Evolutionary conservation across 1,140 invertebrate species (phyloP).

Genomic region (Ptiloglossa arizonensis): DNA sequence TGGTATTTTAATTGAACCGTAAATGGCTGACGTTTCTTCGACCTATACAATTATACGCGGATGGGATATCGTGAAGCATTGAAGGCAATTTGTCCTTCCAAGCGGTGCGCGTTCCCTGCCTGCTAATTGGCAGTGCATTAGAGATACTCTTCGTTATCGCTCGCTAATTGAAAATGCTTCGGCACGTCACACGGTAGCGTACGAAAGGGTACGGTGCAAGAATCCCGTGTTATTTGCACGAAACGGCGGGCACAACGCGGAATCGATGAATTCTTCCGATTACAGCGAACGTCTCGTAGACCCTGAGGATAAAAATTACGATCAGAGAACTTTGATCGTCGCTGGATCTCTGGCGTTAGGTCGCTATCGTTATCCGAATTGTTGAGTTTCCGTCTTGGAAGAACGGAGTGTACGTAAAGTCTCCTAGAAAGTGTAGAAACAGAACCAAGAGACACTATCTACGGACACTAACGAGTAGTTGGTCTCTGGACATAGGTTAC

Average conservation of each 20-base stretch:
- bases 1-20: constrained; percentile 59
- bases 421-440: too few species aligned
- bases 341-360: too few species aligned
- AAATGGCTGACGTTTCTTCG: constrained; percentile 33
- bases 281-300: neutral
- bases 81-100: constrained; percentile 46
- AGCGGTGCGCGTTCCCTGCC: constrained; percentile 1
- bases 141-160: constrained; percentile 48
- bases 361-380: too few species aligned
- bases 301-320: neutral
- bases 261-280: constrained; percentile 15
- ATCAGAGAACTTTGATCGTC: too few species aligned
- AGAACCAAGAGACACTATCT: too few species aligned
- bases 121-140: constrained; percentile 57
- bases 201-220: constrained; percentile 13
- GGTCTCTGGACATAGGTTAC: too few species aligned
- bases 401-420: too few species aligned
- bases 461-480: too few species aligned
- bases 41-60: constrained; percentile 23
- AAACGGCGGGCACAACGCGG: neutral
- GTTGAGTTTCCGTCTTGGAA: too few species aligned
- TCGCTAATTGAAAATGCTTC: constrained; percentile 51
- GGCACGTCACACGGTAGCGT: constrained; percentile 26
- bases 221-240: constrained; percentile 1
- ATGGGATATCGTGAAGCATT: constrained; percentile 27